Evolutionary conservation across 2,888 invertebrate species (phyloP).

Genomic region (Drosophila phalerata): DNA sequence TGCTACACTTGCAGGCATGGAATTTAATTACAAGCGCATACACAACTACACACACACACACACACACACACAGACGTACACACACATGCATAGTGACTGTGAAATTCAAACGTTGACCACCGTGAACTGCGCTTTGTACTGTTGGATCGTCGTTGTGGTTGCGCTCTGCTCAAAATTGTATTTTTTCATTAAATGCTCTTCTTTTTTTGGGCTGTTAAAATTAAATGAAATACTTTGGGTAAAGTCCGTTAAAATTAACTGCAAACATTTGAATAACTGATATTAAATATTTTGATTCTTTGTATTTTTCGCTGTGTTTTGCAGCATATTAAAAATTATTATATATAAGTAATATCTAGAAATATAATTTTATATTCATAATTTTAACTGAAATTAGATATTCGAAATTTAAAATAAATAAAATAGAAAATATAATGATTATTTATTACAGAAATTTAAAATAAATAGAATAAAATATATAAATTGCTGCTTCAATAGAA

Average conservation of each 20-base stretch:
- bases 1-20: conserved; percentile 72
- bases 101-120: conserved; percentile 30
- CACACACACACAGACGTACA: conserved; percentile 6
- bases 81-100: neutral
- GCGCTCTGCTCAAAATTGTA: conserved; percentile 30
- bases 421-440: too few species aligned
- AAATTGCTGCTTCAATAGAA: too few species aligned
- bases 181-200: conserved; percentile 27
- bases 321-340: neutral
- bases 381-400: neutral
- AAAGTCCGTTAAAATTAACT: conserved; percentile 11
- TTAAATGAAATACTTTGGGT: conserved; percentile 49
- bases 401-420: too few species aligned
- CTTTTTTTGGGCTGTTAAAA: conserved; percentile 27
- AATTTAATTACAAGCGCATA: conserved; percentile 73
- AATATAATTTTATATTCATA: neutral
- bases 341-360: neutral
- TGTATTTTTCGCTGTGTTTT: neutral
- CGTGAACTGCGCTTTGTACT: conserved; percentile 20
- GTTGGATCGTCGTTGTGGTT: conserved; percentile 36
- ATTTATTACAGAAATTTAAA: too few species aligned
- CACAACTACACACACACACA: conserved; percentile 20
- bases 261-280: neutral
- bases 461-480: too few species aligned
- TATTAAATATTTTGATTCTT: neutral